Evolutionary conservation across 2,113 vertebrate genomes (phyloP).

Genomic region (Desmodus rotundus): DNA sequence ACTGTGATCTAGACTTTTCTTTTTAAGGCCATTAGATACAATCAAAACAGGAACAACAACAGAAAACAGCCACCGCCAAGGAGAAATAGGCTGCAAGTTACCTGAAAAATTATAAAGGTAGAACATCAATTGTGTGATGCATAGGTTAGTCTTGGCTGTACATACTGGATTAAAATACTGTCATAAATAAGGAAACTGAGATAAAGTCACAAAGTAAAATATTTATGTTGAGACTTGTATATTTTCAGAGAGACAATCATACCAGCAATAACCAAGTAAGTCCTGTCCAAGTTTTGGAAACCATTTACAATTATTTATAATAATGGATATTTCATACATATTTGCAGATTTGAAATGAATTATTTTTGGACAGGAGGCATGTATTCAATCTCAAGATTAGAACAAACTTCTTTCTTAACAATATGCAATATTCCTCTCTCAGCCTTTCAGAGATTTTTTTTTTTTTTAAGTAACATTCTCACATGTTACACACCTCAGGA

Average conservation of each 20-base stretch:
- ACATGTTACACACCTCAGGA: neutral
- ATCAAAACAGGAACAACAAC: slow-evolving; percentile 88
- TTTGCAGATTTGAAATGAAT: neutral
- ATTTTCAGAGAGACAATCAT: neutral
- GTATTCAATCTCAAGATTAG: neutral
- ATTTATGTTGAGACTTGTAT: neutral
- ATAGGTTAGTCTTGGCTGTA: neutral
- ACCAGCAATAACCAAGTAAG: neutral
- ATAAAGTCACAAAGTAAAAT: neutral
- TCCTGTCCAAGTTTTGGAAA: neutral
- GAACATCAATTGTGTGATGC: neutral
- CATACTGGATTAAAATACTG: neutral
- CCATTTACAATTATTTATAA: neutral
- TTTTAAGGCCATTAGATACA: slow-evolving; percentile 84
- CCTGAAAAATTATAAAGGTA: slow-evolving; percentile 78
- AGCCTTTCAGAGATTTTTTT: slow-evolving; percentile 1
- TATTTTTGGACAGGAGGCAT: neutral
- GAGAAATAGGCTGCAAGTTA: slow-evolving; percentile 90
- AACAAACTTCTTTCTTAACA: neutral
- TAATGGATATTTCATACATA: neutral
- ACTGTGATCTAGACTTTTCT: slow-evolving; percentile 88
- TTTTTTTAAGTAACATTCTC: neutral
- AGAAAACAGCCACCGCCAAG: slow-evolving; percentile 97
- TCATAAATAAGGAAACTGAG: neutral
- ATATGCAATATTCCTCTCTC: neutral